Base-by-base conservation (phyloP, 2,888 invertebrate genomes). In the Lumbricus terrestris region DNA sequence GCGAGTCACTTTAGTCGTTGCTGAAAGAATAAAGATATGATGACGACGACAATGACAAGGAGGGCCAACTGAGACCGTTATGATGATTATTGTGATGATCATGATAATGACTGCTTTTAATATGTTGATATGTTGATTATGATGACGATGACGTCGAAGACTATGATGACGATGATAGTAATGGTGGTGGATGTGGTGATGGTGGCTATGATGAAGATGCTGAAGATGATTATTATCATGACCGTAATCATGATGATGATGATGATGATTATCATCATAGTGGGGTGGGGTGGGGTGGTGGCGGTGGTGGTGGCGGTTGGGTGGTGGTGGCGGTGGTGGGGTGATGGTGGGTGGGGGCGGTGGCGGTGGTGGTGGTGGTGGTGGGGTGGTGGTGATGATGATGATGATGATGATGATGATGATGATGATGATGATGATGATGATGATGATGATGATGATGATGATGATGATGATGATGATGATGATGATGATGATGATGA, bases 211-310 rank as follows among this genome's bases (percentile, higher is more conserved):
- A 54, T 47, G 47, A 47, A 6, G 47, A 47, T 47, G 47, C 20
- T 47, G 47, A 35, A 16, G 88, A 88, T 88, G 88, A 88, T 88
- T 38, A 88, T 40, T 38, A 88, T 34, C 40, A 90, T 37, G 82
- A 90, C 15, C 82, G 89, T n/a, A 37, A 90, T 88, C 35, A 90
- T 29, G 29, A 90, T 83, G 88, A 89, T 34, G 54, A 33, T 23
- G 40, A 69, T 29, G 90, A 88, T 11, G 90, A 69, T 35, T 89
- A 90, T 16, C 69, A 89, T n/a, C 89, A 90, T 33, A 42, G 42
- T 85, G n/a, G n/a, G n/a, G n/a, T n/a, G n/a, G n/a, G n/a, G n/a
- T n/a, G n/a, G n/a, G 88, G 88, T 88, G 54, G 2, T 33, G 69
- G 47, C 13, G 83, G 15, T 40, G 88, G 82, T 20, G 88, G n/a